phyloP scores from a whole-genome alignment of 1,140 invertebrate genomes.

The Zaprionus tsacasi region DNA sequence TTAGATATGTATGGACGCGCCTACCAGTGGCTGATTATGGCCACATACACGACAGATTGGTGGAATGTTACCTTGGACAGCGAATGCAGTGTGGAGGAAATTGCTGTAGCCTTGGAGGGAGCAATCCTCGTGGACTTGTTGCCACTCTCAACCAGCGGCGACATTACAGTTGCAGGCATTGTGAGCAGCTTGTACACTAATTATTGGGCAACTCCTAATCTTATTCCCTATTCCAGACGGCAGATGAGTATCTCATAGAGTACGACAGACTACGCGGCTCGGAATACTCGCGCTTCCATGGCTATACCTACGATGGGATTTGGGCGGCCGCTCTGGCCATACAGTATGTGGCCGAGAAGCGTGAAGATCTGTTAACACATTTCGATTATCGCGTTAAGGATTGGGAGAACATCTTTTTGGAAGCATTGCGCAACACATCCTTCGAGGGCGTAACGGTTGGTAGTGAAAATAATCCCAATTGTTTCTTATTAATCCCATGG shows the following conservation, averaged over 20 bases:
- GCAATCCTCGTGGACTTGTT: conserved; percentile 92
- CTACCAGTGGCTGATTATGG: conserved; percentile 98
- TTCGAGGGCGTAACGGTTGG: conserved; percentile 97
- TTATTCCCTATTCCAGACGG: conserved; percentile 87
- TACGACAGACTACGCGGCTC: conserved; percentile 91
- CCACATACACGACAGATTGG: conserved; percentile 91
- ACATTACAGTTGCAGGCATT: conserved; percentile 95
- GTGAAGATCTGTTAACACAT: conserved; percentile 87
- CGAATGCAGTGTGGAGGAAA: conserved; percentile 90
- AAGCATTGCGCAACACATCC: conserved; percentile 94
- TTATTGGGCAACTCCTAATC: background rate
- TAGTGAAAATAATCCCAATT: conserved; percentile 29
- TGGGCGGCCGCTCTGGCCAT: conserved; percentile 98
- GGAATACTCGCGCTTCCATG: conserved; percentile 97
- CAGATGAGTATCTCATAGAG: conserved; percentile 93
- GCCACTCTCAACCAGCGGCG: conserved; percentile 86
- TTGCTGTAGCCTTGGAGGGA: conserved; percentile 93
- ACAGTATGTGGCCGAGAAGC: conserved; percentile 91
- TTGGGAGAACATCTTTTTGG: conserved; percentile 95
- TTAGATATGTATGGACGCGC: conserved; percentile 94
- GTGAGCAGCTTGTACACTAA: conserved; percentile 86
- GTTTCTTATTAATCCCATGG: background rate
- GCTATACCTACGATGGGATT: conserved; percentile 98
- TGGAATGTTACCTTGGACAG: conserved; percentile 88
- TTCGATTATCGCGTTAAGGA: conserved; percentile 93